Conservation (phyloP, 2,113 vertebrate species). For the Cavia porcellus region DNA sequence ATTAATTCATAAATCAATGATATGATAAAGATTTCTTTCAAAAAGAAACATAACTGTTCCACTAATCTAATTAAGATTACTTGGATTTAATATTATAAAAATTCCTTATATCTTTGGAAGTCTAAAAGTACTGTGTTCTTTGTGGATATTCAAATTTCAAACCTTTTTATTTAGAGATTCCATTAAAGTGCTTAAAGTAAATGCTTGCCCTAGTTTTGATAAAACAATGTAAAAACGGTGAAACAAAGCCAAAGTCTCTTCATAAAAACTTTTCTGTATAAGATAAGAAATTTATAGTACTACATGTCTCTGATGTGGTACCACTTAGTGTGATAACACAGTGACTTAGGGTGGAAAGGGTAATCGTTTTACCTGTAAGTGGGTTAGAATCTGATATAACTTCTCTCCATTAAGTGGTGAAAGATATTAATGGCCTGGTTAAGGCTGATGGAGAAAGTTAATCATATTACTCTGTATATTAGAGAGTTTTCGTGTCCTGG, state of each 20-base stretch:
- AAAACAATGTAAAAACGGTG: background rate
- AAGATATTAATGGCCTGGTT: background rate
- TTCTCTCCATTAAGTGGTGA: background rate
- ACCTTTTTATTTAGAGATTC: background rate
- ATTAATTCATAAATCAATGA: background rate
- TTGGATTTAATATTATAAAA: background rate
- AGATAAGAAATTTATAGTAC: background rate
- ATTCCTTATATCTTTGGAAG: background rate
- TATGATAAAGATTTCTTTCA: background rate
- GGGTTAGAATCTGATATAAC: background rate
- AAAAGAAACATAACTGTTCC: background rate
- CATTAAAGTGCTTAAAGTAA: background rate
- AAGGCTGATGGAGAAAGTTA: background rate
- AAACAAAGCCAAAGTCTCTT: background rate
- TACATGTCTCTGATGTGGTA: background rate
- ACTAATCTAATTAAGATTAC: conserved; percentile 1
- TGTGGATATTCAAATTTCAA: conserved; percentile 43
- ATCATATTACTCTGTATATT: background rate
- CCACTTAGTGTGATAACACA: too few relatives aligned
- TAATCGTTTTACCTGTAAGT: background rate
- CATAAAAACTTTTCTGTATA: conserved; percentile 7
- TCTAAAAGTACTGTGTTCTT: background rate
- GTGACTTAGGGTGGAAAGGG: background rate
- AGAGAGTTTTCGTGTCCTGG: background rate
- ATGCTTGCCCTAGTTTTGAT: background rate